Percentiles rank a stretch among this genome's conserved stretches.
phyloP scores from a whole-genome alignment of 23 tunicate genomes.

The Halocynthia roretzi region DNA sequence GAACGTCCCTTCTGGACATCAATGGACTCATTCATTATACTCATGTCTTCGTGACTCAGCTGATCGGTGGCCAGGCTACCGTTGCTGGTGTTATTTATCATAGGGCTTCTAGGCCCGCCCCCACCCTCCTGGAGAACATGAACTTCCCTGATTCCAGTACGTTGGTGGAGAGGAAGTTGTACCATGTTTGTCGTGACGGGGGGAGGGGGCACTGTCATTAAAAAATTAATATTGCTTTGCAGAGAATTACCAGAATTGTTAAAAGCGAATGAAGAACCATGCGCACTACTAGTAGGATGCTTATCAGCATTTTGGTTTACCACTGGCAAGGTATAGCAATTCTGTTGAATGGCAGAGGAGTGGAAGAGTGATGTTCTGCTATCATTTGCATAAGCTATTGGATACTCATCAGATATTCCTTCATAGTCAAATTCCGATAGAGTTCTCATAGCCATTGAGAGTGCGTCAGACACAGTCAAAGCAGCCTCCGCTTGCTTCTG shows the following conservation, averaged over 20 bases:
- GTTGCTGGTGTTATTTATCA: background rate
- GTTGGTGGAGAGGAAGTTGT: background rate
- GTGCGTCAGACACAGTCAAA: constrained; percentile 61
- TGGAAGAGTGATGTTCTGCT: background rate
- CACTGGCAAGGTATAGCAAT: background rate
- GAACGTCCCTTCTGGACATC: constrained; percentile 28
- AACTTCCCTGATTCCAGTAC: background rate
- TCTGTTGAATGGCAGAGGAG: background rate
- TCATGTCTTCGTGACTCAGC: background rate
- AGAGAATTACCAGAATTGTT: too few species aligned
- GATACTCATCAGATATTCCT: constrained; percentile 12
- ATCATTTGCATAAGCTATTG: background rate
- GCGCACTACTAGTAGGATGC: too few species aligned
- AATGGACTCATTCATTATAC: background rate
- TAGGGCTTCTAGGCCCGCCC: constrained; percentile 34
- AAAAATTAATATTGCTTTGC: constrained; percentile 3
- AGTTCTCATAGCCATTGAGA: constrained; percentile 78
- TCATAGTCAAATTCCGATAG: constrained; percentile 84
- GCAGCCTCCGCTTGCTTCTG: constrained; percentile 1
- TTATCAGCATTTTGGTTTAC: too few species aligned
- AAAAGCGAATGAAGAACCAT: too few species aligned
- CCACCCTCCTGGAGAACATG: constrained; percentile 30
- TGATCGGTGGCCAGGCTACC: background rate
- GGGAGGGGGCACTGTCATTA: constrained; percentile 30
- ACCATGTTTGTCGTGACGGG: constrained; percentile 16